Base-by-base conservation (phyloP, 2,888 invertebrate species). In the Pollenia griseotomentosa region DNA sequence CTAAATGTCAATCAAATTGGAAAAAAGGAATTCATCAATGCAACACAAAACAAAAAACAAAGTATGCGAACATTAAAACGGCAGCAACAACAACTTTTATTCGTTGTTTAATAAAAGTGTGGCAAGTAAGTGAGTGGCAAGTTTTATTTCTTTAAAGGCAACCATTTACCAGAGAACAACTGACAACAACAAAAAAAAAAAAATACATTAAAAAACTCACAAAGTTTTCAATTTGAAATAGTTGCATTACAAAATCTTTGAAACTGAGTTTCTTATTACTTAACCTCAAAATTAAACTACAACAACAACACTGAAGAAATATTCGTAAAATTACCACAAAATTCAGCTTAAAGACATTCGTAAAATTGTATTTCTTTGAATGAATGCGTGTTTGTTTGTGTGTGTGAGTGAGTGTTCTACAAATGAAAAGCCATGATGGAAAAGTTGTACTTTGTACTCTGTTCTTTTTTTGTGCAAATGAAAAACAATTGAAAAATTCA, bases 1-100 rank as follows among this genome's bases (percentile, higher is more conserved):
- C 73, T 74, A 87, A 87, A 84, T 87, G 87, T 87, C 87, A 87
- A 84, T 87, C 87, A 87, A 81, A 59, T 74, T 57, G 61, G 16
- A 63, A 70, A 68, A 68, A 82, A 83, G 61, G 81, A 73, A 84
- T 84, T 80, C 78, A 74, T 78, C 78, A 87, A 66, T 53, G 71
- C 19, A 66, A 33, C 40, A 16, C 44, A 79, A 74, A 71, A 66
- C 7, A 33, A 19, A 19, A 6, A 44, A 61, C 11, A 33, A 23
- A 23, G 23, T 23, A 23, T 23, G 7, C 55, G 46, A 73, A 65
- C 19, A 81, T 71, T 51, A 44, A 19, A 77, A 63, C 40, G 57
- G 68, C 8, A 65, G 4, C 9, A 33, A 46, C 1, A 51, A 9
- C 55, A 61, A 79, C 61, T 11, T 57, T 11, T 11, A 59, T 10